These are phyloP conservation scores for Alosa sapidissima DNA, from an alignment of 2,797 vertebrate genomes.

Conservation along the genomic window DNA sequence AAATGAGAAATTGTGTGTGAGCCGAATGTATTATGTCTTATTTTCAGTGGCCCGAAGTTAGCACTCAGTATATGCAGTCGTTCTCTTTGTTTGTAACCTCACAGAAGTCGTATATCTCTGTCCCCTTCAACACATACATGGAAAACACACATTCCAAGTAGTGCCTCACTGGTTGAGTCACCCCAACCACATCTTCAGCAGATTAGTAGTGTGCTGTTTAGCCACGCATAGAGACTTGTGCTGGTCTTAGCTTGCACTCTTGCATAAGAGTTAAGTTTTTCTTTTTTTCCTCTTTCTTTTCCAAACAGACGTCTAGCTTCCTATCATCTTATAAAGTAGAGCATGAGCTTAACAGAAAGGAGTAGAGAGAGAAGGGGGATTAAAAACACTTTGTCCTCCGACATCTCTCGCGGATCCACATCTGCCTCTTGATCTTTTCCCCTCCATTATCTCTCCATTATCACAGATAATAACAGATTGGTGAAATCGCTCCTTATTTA, in stretches of 20 bases:
- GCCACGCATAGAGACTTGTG: neutral
- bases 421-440: slow-evolving; percentile 21
- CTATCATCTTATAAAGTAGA: slow-evolving; percentile 21
- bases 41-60: neutral
- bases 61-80: neutral
- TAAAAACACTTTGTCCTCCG: slow-evolving; percentile 29
- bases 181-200: neutral
- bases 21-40: neutral
- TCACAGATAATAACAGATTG: neutral
- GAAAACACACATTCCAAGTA: neutral
- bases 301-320: neutral
- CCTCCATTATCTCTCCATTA: neutral
- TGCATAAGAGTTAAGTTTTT: too few species aligned
- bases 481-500: neutral
- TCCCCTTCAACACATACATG: slow-evolving; percentile 2
- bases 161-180: neutral
- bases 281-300: neutral
- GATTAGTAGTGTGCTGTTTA: neutral
- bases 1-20: neutral
- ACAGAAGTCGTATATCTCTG: neutral
- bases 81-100: neutral
- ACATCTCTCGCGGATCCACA: slow-evolving; percentile 13
- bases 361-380: neutral
- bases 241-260: neutral
- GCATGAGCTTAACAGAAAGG: slow-evolving; percentile 18